phyloP scores from a whole-genome alignment of 2,888 invertebrate species.

The Pandemis corylana region DNA sequence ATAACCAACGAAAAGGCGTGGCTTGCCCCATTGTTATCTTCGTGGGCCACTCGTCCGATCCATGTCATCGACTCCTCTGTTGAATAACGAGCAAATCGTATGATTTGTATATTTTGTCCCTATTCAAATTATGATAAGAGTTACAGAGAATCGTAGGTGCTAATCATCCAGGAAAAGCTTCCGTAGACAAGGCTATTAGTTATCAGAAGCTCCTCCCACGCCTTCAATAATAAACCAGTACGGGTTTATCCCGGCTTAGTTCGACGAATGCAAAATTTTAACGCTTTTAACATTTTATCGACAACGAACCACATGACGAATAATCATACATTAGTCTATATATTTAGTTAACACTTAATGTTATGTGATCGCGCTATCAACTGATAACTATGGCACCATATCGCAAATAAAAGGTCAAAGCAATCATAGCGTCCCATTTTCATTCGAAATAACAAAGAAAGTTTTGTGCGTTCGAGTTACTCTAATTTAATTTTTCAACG shows the following conservation, averaged over 20 bases:
- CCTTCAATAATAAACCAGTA: constrained; percentile 3
- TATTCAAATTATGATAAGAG: too few relatives aligned
- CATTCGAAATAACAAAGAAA: background rate
- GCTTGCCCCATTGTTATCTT: constrained; percentile 38
- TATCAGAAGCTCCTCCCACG: background rate
- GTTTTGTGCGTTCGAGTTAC: background rate
- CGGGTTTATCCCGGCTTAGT: constrained; percentile 15
- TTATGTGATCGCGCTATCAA: constrained; percentile 12
- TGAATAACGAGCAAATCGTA: constrained; percentile 13
- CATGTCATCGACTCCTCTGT: constrained; percentile 29
- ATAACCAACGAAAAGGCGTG: constrained; percentile 29
- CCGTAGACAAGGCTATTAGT: constrained; percentile 1
- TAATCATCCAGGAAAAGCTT: background rate
- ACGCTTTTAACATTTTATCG: constrained; percentile 18
- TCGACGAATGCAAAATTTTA: constrained; percentile 1
- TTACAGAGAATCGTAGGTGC: background rate
- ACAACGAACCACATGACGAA: constrained; percentile 3
- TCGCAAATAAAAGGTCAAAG: constrained; percentile 15
- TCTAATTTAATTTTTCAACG: background rate
- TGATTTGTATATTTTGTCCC: background rate
- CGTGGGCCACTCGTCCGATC: constrained; percentile 28
- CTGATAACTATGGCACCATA: constrained; percentile 11
- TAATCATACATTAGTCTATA: constrained; percentile 17
- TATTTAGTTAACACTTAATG: constrained; percentile 13
- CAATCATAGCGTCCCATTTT: constrained; percentile 11